These are phyloP conservation scores for Euphydryas editha DNA, from an alignment of 2,888 invertebrate species.

Conservation along the genomic window DNA sequence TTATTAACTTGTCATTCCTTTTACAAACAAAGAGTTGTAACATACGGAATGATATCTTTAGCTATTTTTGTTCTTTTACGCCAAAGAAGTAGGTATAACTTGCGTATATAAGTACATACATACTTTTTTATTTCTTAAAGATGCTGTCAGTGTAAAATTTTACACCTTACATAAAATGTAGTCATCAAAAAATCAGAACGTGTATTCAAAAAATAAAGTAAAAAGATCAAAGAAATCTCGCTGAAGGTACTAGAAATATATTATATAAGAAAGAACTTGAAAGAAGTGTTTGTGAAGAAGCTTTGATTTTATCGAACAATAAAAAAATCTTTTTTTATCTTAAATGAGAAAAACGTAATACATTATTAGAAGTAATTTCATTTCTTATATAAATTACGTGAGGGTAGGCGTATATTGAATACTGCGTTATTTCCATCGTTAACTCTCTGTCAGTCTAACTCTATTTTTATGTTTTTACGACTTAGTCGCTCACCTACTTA, in stretches of 20 bases:
- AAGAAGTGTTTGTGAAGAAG: constrained; percentile 23
- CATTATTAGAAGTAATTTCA: neutral
- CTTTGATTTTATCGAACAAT: constrained; percentile 21
- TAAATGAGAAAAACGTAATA: constrained; percentile 13
- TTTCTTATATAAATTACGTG: neutral
- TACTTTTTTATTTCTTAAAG: neutral
- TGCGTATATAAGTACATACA: no score
- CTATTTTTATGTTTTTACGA: no score
- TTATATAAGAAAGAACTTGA: constrained; percentile 19
- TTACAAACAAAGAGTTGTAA: no score
- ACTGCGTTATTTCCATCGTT: neutral
- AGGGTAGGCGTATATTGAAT: neutral
- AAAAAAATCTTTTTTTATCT: constrained; percentile 21
- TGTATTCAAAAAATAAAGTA: constrained; percentile 20
- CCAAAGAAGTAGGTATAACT: no score
- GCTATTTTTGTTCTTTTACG: no score
- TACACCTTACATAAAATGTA: constrained; percentile 16
- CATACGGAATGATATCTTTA: no score
- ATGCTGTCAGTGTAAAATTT: constrained; percentile 13
- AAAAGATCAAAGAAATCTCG: constrained; percentile 20
- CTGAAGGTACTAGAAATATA: constrained; percentile 19
- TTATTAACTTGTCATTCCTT: no score
- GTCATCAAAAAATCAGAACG: constrained; percentile 11
- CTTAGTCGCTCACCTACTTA: no score
- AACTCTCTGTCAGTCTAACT: no score